Conservation (phyloP, 2,888 invertebrate genomes). For the Augiades crinisus region DNA sequence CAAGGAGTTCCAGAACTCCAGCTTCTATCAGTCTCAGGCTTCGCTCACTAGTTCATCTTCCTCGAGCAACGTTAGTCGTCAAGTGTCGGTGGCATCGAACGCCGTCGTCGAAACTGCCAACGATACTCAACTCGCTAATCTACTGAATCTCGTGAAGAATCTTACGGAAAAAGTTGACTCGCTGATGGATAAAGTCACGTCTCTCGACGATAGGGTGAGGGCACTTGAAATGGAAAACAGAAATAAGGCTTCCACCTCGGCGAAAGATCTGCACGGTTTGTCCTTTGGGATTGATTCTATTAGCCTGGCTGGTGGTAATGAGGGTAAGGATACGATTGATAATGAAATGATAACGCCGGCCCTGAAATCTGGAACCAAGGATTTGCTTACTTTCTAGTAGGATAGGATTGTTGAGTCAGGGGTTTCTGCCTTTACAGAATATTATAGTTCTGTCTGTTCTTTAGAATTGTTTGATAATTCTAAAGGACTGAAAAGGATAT, state of each 20-base stretch:
- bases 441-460: no score
- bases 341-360: neutral
- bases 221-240: slow-evolving; percentile 35
- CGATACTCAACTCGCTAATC: slow-evolving; percentile 1
- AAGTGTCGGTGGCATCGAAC: neutral
- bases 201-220: slow-evolving; percentile 41
- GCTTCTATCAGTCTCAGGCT: slow-evolving; percentile 43
- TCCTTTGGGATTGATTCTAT: slow-evolving; percentile 1
- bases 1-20: slow-evolving; percentile 47
- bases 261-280: neutral
- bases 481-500: no score
- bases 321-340: neutral
- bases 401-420: no score
- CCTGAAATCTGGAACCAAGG: neutral
- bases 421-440: no score
- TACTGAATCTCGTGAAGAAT: slow-evolving; percentile 33
- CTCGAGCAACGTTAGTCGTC: neutral
- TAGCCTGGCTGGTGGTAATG: neutral
- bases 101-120: neutral
- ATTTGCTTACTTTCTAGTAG: slow-evolving; percentile 1
- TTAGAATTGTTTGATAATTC: no score
- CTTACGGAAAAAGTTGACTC: slow-evolving; percentile 42
- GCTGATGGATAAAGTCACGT: slow-evolving; percentile 39
- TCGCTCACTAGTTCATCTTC: neutral
- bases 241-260: neutral